Evolutionary conservation across 2,888 invertebrate genomes (phyloP).

Genomic region (Balanococcus diminutus): DNA sequence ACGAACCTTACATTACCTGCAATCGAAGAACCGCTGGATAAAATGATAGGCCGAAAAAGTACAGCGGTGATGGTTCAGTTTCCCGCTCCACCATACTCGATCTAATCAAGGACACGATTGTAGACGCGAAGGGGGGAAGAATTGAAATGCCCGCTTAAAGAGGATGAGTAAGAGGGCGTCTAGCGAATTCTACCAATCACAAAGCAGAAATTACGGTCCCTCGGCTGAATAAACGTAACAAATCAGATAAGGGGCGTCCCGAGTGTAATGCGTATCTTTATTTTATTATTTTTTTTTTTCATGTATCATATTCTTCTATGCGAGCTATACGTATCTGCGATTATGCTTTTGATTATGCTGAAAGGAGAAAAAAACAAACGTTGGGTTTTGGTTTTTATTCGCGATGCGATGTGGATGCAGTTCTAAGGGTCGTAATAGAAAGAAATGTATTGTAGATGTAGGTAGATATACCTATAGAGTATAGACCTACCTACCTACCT

Average conservation of each 20-base stretch:
- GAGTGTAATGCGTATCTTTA: conserved; percentile 34
- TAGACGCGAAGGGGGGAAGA: conserved; percentile 4
- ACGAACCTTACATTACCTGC: conserved; percentile 47
- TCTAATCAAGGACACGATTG: neutral
- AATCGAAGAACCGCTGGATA: conserved; percentile 32
- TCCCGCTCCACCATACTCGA: conserved; percentile 15
- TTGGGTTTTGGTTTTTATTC: neutral
- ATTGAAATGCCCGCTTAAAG: conserved; percentile 28
- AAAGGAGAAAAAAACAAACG: neutral
- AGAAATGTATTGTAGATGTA: too few species aligned
- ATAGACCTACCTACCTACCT: too few species aligned
- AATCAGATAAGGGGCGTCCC: conserved; percentile 51
- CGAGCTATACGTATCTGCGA: neutral
- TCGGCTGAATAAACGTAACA: neutral
- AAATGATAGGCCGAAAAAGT: conserved; percentile 41
- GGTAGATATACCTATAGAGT: too few species aligned
- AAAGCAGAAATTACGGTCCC: conserved; percentile 33
- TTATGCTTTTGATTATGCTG: neutral
- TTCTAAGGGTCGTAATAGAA: neutral
- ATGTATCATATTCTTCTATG: neutral
- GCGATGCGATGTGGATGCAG: neutral
- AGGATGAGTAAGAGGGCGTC: conserved; percentile 55
- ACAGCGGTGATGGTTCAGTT: conserved; percentile 20
- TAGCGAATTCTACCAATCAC: conserved; percentile 44
- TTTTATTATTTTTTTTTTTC: conserved; percentile 4